Base-by-base conservation (phyloP, 2,113 vertebrate genomes). In the Mus spicilegus region DNA sequence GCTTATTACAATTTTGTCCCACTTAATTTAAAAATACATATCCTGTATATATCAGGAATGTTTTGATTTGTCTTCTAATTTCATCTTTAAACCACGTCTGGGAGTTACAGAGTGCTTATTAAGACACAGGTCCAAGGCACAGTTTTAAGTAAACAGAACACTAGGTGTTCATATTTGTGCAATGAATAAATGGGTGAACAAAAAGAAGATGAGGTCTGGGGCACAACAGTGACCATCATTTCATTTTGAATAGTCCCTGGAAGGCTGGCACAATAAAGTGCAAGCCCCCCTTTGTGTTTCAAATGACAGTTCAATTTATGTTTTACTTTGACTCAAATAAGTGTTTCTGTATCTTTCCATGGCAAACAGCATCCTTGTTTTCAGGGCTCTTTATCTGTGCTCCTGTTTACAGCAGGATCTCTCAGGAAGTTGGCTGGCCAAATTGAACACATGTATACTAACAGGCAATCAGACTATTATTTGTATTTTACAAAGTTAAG, bases 1-100 rank as follows among this genome's bases (percentile, higher is more conserved):
- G 49, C 51, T 51, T 89, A 82, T 26, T 22, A 63, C 28, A 22
- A 90, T 58, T 89, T 93, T 86, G 24, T 28, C 3, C 81, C 30
- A 95, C 24, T 81, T 94, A 87, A 73, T 82, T 92, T 94, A 13
- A 91, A 94, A 46, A 67, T 73, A 85, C 0, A 77, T 88, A 85
- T 87, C 56, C 3, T 56, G 49, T 28, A 93, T 87, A 54, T 54
- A 54, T 28, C 17, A 85, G 72, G 10, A 61, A 77, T 75, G 39
- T 82, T 89, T 95, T 73, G 54, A 76, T 72, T 82, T 89, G 56
- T 46, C 28, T 94, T 96, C 54, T 91, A 90, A 90, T 72, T 72
- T 95, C 9, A 87, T 39, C 42, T 87, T 93, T 69, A 49, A 30
- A 49, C 81, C 87, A 12, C 54, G 73, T 77, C 69, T 78, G 16